Evolutionary conservation across 2,888 invertebrate genomes (phyloP).

Genomic region (Hirtodrosophila cameraria): DNA sequence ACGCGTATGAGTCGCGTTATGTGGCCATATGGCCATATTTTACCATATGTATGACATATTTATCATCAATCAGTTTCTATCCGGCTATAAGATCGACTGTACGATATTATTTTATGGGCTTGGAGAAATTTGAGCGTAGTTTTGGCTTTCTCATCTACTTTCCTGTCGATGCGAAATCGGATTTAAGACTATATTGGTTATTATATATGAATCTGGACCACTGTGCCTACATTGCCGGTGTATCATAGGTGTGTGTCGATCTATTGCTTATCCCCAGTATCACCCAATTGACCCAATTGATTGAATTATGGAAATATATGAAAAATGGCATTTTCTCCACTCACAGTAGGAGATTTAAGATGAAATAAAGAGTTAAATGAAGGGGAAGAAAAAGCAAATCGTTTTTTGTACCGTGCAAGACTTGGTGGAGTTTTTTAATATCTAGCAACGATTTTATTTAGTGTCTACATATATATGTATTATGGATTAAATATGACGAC

Average conservation of each 20-base stretch:
- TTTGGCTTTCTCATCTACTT: slow-evolving; percentile 62
- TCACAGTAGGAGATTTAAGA: no score
- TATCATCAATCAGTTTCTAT: slow-evolving; percentile 75
- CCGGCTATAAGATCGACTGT: slow-evolving; percentile 67
- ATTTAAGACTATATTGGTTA: slow-evolving; percentile 63
- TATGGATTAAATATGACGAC: no score
- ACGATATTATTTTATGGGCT: slow-evolving; percentile 59
- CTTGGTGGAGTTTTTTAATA: no score
- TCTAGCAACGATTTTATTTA: no score
- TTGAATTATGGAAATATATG: no score
- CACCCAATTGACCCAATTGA: slow-evolving; percentile 72
- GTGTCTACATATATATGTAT: no score
- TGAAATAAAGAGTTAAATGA: no score
- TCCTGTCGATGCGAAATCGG: slow-evolving; percentile 60
- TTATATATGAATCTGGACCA: slow-evolving; percentile 66
- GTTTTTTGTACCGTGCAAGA: no score
- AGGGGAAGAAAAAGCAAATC: no score
- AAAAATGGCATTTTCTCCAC: no score
- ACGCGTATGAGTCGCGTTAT: slow-evolving; percentile 61
- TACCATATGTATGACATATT: slow-evolving; percentile 68
- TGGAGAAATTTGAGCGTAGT: slow-evolving; percentile 66
- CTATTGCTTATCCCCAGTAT: slow-evolving; percentile 72
- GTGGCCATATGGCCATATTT: no score
- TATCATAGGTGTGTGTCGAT: slow-evolving; percentile 76
- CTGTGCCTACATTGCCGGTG: slow-evolving; percentile 72